These are phyloP conservation scores for Dichetophora obliterata DNA, from an alignment of 2,888 invertebrate genomes.

Conservation along the genomic window DNA sequence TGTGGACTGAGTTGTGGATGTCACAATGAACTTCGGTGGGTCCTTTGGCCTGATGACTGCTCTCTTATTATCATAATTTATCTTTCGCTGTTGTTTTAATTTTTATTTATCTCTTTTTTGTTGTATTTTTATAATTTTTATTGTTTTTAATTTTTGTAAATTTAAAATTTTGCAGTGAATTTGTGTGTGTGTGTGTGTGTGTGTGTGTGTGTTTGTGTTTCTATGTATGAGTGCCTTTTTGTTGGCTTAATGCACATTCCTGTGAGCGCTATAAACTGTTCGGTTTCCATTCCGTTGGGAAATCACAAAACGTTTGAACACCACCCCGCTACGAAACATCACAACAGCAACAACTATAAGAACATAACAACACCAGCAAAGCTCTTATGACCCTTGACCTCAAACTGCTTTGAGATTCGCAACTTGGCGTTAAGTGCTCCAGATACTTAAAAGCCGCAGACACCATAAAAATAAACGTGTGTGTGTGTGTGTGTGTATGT, in stretches of 20 bases:
- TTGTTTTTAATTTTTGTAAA: constrained; percentile 44
- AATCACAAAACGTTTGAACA: constrained; percentile 41
- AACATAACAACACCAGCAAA: constrained; percentile 4
- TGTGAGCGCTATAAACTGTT: constrained; percentile 30
- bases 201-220: too few species aligned
- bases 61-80: constrained; percentile 47
- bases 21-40: constrained; percentile 34
- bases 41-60: constrained; percentile 46
- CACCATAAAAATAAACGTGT: constrained; percentile 27
- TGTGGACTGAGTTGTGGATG: constrained; percentile 32
- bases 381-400: constrained; percentile 12
- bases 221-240: not conserved
- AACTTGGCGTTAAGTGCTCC: constrained; percentile 27
- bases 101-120: constrained; percentile 58
- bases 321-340: not conserved
- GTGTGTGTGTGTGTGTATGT: not conserved
- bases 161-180: constrained; percentile 38
- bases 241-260: constrained; percentile 36
- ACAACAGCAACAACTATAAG: not conserved
- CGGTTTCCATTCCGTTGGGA: constrained; percentile 38
- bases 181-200: constrained; percentile 16
- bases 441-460: constrained; percentile 30
- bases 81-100: constrained; percentile 58
- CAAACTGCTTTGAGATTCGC: not conserved
- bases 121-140: constrained; percentile 14